Base-by-base conservation (phyloP, 2,888 invertebrate species). In the Adelognathus sp. region DNA sequence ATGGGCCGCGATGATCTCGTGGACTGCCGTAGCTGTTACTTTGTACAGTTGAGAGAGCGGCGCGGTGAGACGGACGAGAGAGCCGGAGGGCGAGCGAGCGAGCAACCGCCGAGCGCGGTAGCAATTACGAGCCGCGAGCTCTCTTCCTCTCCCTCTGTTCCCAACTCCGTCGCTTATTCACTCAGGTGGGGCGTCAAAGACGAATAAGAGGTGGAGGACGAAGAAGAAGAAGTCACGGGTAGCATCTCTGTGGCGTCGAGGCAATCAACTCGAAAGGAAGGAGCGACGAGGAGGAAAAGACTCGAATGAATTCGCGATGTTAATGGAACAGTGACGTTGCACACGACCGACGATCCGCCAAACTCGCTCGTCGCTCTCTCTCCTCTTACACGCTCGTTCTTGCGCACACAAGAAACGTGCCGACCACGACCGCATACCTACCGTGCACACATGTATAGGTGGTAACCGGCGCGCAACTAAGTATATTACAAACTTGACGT, bases 11-110 rank as follows among this genome's bases (percentile, higher is more conserved):
- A 70, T 76, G 39, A 64, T 71, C 64, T 64, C 58, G 64, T 52
- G 58, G 56, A 64, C 69, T 63, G 69, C 46, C 61, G 76, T 58
- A 18, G 46, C 36, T 75, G 58, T 60, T 71, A 60, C 70, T 71
- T 71, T 64, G 70, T 60, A 71, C 24, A n/a, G 54, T n/a, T 2
- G 46, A 58, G 36, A 21, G 41, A 4, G 60, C 60, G 21, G 76
- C 39, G 36, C 6, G 36, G 63, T 41, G 41, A 67, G 41, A 61
- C 52, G 60, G 50, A 64, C 56, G 36, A 50, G 36, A 44, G n/a
- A n/a, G 21, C 4, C n/a, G n/a, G n/a, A n/a, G n/a, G n/a, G 29
- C n/a, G 46, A 14, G 29, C 66, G 66, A 39, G 18, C 31, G 50
- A 54, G 54, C 41, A 14, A 29, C 18, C 56, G 41, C 9, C 60